These are phyloP conservation scores for Sesamia nonagrioides DNA, from an alignment of 1,140 invertebrate species.

Conservation along the genomic window DNA sequence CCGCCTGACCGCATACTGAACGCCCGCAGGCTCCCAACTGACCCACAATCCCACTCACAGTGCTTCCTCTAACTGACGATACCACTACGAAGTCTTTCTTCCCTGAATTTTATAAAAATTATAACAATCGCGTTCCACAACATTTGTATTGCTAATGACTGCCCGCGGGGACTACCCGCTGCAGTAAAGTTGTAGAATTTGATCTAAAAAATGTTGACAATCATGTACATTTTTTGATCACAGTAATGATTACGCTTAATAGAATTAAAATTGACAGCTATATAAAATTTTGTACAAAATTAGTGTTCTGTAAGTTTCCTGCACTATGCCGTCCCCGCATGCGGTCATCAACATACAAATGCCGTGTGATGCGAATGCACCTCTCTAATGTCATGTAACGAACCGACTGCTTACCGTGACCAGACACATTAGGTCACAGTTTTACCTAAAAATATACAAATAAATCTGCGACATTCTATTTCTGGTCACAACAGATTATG, in stretches of 20 bases:
- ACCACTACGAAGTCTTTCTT: not conserved
- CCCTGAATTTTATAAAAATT: too few relatives aligned
- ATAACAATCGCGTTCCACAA: not conserved
- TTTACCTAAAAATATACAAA: not conserved
- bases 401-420: not conserved
- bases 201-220: not conserved
- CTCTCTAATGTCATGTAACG: not conserved
- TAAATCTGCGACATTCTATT: not conserved
- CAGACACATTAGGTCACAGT: not conserved
- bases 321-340: not conserved
- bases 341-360: not conserved
- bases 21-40: too few relatives aligned
- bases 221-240: not conserved
- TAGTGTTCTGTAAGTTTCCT: not conserved
- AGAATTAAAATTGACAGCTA: conserved; percentile 6
- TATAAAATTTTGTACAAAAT: conserved; percentile 11
- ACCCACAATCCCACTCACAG: not conserved
- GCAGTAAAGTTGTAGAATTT: not conserved
- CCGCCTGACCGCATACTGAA: conserved; percentile 38
- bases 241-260: conserved; percentile 4
- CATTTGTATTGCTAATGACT: not conserved
- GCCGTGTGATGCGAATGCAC: not conserved
- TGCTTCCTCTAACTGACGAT: not conserved
- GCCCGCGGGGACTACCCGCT: not conserved
- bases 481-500: not conserved